Conservation (phyloP, 2,888 invertebrate species). For the Crioceris asparagi region DNA sequence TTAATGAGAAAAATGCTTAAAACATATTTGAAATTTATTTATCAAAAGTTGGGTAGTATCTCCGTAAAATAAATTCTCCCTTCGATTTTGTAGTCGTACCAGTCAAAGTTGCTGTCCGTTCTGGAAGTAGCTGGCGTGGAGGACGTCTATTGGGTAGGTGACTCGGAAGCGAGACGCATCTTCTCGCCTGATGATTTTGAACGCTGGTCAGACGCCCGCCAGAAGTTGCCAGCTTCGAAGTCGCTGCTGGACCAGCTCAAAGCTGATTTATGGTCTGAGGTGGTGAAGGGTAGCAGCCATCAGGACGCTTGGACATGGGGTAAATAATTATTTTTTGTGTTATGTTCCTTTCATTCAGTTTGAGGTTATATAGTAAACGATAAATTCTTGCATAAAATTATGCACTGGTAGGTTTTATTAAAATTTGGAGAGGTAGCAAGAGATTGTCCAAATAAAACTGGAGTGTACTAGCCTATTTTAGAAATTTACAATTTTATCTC, state of each 20-base stretch:
- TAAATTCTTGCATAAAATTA: no score
- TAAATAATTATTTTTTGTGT: slow-evolving; percentile 20
- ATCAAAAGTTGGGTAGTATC: no score
- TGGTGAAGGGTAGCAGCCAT: slow-evolving; percentile 74
- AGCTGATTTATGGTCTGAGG: slow-evolving; percentile 75
- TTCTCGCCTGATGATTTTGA: slow-evolving; percentile 67
- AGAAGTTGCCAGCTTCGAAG: slow-evolving; percentile 73
- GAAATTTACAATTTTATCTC: no score
- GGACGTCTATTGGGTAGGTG: slow-evolving; percentile 81
- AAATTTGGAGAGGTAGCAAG: no score
- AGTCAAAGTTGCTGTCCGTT: slow-evolving; percentile 62
- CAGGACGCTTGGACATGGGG: slow-evolving; percentile 89
- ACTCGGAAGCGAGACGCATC: slow-evolving; percentile 60
- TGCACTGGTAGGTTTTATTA: no score
- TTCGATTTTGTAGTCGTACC: slow-evolving; percentile 45
- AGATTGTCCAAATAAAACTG: no score
- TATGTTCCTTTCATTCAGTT: neutral
- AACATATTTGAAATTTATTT: no score
- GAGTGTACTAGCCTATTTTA: no score
- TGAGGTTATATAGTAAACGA: neutral
- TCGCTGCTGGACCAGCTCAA: slow-evolving; percentile 67
- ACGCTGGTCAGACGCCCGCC: slow-evolving; percentile 69
- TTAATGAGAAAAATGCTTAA: no score
- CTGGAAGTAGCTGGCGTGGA: slow-evolving; percentile 78
- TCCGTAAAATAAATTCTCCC: no score